Percentiles rank a stretch among this genome's conserved stretches.
Evolutionary conservation across 2,113 vertebrate genomes (phyloP).

Genomic region (Thamnophis sirtalis): DNA sequence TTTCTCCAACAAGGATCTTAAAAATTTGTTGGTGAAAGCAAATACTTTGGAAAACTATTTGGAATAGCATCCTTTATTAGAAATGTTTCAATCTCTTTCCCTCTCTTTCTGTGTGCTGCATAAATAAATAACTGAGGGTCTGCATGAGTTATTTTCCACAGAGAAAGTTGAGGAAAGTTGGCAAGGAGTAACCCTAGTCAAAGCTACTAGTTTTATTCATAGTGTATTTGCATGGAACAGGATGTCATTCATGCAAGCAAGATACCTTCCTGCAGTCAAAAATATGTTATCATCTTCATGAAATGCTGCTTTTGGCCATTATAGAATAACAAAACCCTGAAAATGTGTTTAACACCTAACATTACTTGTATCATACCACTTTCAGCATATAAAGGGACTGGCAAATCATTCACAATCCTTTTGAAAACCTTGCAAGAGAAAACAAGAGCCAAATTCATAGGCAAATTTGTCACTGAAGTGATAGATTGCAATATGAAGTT

Average conservation of each 20-base stretch:
- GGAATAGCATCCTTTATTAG: background rate
- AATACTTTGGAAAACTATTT: background rate
- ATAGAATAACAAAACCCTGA: background rate
- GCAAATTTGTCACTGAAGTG: too few relatives aligned
- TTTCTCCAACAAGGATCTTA: background rate
- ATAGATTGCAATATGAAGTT: background rate
- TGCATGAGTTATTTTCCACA: background rate
- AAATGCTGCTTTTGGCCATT: background rate
- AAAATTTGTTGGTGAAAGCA: background rate
- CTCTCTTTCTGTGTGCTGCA: background rate
- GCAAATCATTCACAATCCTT: background rate
- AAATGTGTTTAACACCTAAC: background rate
- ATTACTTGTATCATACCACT: background rate
- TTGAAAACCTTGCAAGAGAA: background rate
- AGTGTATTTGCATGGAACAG: background rate
- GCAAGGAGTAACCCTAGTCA: background rate
- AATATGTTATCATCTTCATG: background rate
- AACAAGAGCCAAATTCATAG: background rate
- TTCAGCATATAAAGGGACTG: background rate
- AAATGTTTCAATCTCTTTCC: background rate
- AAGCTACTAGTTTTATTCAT: background rate
- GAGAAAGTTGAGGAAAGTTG: background rate
- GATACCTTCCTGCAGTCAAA: background rate
- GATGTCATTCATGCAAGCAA: background rate
- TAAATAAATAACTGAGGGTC: background rate